Conservation (phyloP, 2,888 invertebrate genomes). For the Melanostoma scalare region DNA sequence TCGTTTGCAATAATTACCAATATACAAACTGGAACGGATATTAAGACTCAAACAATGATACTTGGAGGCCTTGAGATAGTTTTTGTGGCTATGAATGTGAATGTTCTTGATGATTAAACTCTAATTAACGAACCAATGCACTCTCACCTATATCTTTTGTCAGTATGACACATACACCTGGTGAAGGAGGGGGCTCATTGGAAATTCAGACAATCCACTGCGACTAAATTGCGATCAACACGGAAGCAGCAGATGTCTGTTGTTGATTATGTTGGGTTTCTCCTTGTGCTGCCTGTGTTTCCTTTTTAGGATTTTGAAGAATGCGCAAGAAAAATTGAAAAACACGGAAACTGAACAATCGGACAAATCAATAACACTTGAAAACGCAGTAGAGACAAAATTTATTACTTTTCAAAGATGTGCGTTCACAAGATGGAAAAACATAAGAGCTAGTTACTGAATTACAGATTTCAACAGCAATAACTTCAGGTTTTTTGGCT, state of each 20-base stretch:
- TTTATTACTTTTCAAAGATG: conserved; percentile 9
- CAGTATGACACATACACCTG: conserved; percentile 70
- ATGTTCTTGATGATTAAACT: conserved; percentile 61
- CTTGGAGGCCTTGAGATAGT: conserved; percentile 46
- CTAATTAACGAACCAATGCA: conserved; percentile 66
- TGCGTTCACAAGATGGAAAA: not conserved
- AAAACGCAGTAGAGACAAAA: conserved; percentile 19
- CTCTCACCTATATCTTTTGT: conserved; percentile 60
- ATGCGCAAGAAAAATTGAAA: conserved; percentile 48
- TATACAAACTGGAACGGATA: not conserved
- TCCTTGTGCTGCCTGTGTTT: not conserved
- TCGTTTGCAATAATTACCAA: not conserved
- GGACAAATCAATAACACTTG: conserved; percentile 65
- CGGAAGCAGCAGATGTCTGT: conserved; percentile 44
- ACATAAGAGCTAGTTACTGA: not conserved
- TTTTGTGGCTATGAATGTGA: conserved; percentile 25
- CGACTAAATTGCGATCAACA: not conserved
- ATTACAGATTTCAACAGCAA: not conserved
- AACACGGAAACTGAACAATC: conserved; percentile 55
- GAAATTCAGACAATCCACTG: conserved; percentile 23
- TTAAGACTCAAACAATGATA: conserved; percentile 5
- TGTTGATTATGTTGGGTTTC: conserved; percentile 16
- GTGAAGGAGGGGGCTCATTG: conserved; percentile 30
- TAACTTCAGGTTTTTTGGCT: conserved; percentile 24
- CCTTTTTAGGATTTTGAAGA: conserved; percentile 16